Percentiles rank a stretch among this genome's conserved stretches.
Evolutionary conservation across 1,140 invertebrate species (phyloP).

Genomic region (Ditylenchus dipsaci): DNA sequence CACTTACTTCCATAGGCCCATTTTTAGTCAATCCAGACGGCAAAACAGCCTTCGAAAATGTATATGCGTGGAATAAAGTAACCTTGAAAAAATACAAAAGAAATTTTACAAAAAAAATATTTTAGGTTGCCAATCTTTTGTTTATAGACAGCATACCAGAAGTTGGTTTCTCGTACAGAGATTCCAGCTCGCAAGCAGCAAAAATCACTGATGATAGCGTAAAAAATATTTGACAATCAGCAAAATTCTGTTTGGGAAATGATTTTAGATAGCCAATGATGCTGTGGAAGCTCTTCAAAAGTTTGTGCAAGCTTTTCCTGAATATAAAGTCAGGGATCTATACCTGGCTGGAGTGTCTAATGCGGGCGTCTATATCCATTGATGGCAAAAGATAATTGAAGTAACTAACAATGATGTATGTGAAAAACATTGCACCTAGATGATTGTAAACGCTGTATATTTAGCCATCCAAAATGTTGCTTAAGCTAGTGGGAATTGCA

Average conservation of each 20-base stretch:
- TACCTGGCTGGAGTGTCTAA: neutral
- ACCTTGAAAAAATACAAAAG: too few relatives aligned
- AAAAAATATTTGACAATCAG: too few relatives aligned
- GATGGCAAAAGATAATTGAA: conserved; percentile 58
- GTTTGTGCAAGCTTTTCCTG: neutral
- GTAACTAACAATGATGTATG: neutral
- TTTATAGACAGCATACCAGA: neutral
- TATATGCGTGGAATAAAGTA: conserved; percentile 56
- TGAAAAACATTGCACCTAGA: neutral
- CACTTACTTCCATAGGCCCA: conserved; percentile 63
- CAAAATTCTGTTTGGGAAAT: neutral
- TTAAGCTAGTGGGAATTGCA: conserved; percentile 13
- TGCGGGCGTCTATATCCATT: conserved; percentile 60
- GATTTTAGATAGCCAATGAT: neutral
- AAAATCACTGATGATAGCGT: too few relatives aligned
- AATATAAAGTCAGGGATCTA: neutral
- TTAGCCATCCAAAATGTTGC: neutral
- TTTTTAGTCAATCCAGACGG: conserved; percentile 59
- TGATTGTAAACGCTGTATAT: too few relatives aligned
- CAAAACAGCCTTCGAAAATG: conserved; percentile 55
- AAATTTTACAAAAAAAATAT: too few relatives aligned
- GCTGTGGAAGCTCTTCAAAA: neutral
- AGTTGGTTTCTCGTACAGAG: neutral
- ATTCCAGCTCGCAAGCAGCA: too few relatives aligned
- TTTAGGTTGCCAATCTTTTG: neutral